Percentiles rank a stretch among this genome's conserved stretches.
Conservation (phyloP, 2,888 invertebrate genomes). For the Conchocele bisecta region DNA sequence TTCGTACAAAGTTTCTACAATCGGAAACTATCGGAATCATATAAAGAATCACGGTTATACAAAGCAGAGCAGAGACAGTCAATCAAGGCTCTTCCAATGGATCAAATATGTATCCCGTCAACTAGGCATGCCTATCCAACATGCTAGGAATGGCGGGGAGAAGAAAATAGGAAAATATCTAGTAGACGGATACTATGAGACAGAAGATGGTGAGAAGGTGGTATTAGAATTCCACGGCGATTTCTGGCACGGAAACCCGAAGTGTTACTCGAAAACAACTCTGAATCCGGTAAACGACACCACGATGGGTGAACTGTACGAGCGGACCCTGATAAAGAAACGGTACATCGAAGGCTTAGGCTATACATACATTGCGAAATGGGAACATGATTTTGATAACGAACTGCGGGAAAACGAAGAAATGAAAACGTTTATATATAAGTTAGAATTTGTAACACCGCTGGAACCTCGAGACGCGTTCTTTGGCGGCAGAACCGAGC, state of each 20-base stretch:
- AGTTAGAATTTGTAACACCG: not conserved
- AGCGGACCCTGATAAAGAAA: slow-evolving; percentile 31
- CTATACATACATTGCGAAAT: slow-evolving; percentile 47
- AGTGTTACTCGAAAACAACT: slow-evolving; percentile 21
- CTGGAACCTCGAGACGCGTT: slow-evolving; percentile 8
- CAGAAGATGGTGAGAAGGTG: not conserved
- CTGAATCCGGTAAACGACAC: slow-evolving; percentile 29
- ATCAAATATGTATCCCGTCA: slow-evolving; percentile 15
- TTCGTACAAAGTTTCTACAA: slow-evolving; percentile 23
- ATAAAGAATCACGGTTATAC: slow-evolving; percentile 34
- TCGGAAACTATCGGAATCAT: slow-evolving; percentile 34
- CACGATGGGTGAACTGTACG: slow-evolving; percentile 37
- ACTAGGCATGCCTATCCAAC: slow-evolving; percentile 2
- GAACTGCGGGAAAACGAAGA: slow-evolving; percentile 34
- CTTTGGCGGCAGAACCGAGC: slow-evolving; percentile 26
- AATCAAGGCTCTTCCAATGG: slow-evolving; percentile 37
- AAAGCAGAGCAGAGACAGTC: slow-evolving; percentile 37
- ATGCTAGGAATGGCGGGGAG: slow-evolving; percentile 18
- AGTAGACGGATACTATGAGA: slow-evolving; percentile 28
- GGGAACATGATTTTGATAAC: slow-evolving; percentile 63
- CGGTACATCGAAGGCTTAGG: slow-evolving; percentile 35
- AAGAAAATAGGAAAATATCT: slow-evolving; percentile 24
- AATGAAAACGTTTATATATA: slow-evolving; percentile 38
- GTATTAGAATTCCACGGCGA: slow-evolving; percentile 24
- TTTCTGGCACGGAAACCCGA: slow-evolving; percentile 32